A percentile compares a stretch with the other conserved stretches of the same genome.
Evolutionary conservation across 2,797 vertebrate species (phyloP).

Genomic region (Coranthus polyacanthus): DNA sequence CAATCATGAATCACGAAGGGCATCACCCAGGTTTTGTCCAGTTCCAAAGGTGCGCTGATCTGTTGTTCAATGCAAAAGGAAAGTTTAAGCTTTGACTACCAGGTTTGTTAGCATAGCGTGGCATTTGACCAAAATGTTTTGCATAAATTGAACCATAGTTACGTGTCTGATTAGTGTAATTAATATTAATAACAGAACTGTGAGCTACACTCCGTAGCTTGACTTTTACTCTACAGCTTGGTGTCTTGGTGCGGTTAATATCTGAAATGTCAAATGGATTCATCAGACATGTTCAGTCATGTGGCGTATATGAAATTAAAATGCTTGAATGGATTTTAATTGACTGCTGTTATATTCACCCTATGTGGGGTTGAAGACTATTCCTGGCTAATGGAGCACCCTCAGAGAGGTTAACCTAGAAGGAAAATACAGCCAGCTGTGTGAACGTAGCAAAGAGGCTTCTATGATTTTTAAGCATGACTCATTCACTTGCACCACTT

Average conservation of each 20-base stretch:
- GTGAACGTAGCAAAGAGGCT: conserved; percentile 7
- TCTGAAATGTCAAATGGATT: conserved; percentile 25
- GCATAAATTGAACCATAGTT: too few species aligned
- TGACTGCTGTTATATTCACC: conserved; percentile 3
- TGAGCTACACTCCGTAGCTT: not conserved
- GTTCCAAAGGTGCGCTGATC: conserved; percentile 6
- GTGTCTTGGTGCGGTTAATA: conserved; percentile 1
- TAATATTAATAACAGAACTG: too few species aligned
- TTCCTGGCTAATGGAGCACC: not conserved
- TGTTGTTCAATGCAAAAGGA: conserved; percentile 19
- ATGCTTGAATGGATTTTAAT: conserved; percentile 25
- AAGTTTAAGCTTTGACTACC: conserved; percentile 16
- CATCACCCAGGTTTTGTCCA: not conserved
- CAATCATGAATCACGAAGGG: not conserved
- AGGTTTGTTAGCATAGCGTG: conserved; percentile 18
- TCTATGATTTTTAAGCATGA: conserved; percentile 38
- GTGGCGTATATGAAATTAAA: conserved; percentile 14
- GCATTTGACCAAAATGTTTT: conserved; percentile 18
- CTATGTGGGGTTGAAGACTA: not conserved
- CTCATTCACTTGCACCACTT: conserved; percentile 41
- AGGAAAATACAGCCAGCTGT: conserved; percentile 2
- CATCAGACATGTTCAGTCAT: conserved; percentile 30
- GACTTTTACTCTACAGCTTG: conserved; percentile 12
- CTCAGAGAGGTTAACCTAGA: conserved; percentile 18
- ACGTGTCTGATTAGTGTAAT: conserved; percentile 8